Percentiles rank a stretch among this genome's conserved stretches.
phyloP scores from a whole-genome alignment of 2,113 vertebrate genomes.

The Struthidea cinerea region DNA sequence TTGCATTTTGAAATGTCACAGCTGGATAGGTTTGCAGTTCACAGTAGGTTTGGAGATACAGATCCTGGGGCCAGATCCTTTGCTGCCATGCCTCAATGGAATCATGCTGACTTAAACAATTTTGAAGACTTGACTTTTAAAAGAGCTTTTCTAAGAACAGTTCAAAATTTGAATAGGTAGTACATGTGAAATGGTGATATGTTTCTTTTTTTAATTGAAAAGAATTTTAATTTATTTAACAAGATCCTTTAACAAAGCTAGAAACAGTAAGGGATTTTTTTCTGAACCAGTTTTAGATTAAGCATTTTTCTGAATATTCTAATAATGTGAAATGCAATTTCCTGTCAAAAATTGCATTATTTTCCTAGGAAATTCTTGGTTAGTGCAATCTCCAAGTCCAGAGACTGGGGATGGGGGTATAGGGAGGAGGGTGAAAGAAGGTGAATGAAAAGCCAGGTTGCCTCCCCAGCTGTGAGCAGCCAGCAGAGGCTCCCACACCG shows the following conservation, averaged over 20 bases:
- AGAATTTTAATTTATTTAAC: not conserved
- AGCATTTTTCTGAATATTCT: not conserved
- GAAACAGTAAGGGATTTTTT: not conserved
- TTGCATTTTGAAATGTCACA: not conserved
- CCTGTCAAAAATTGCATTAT: not conserved
- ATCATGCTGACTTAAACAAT: not conserved
- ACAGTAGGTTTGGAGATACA: not conserved
- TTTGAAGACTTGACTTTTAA: not conserved
- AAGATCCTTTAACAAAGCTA: not conserved
- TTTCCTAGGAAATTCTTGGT: not conserved
- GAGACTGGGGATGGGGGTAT: not conserved
- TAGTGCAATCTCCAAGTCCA: not conserved
- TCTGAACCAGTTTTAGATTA: not conserved
- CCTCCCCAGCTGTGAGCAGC: not conserved
- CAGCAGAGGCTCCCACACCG: accelerated
- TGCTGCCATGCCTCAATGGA: not conserved
- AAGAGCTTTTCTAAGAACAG: not conserved
- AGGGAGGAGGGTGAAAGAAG: not conserved
- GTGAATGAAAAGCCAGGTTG: not conserved
- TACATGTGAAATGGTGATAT: not conserved
- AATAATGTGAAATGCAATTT: not conserved
- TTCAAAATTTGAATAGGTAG: not conserved
- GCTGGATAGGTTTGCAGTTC: not conserved
- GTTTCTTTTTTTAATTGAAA: not conserved
- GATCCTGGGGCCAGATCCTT: not conserved